Percentiles rank a stretch among this genome's conserved stretches.
Evolutionary conservation across 2,888 invertebrate genomes (phyloP).

Genomic region (Torymus tubicola): DNA sequence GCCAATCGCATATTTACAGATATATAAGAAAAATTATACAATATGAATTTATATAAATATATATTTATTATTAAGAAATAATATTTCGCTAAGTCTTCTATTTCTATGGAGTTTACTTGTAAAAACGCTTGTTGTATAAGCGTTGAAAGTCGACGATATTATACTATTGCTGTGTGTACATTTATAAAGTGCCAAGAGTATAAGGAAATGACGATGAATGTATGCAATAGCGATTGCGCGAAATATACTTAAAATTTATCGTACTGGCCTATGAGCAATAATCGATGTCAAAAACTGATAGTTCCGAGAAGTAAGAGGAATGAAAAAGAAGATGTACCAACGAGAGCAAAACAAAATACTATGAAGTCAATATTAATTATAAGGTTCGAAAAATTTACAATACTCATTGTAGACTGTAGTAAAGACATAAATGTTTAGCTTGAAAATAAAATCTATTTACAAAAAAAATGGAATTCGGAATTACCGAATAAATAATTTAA

Average conservation of each 20-base stretch:
- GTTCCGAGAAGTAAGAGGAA: not conserved
- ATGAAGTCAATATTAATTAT: conserved; percentile 54
- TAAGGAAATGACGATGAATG: conserved; percentile 10
- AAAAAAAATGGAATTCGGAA: conserved; percentile 22
- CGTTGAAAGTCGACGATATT: conserved; percentile 47
- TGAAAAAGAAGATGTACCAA: conserved; percentile 14
- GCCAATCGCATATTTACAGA: conserved; percentile 68
- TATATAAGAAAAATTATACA: conserved; percentile 60
- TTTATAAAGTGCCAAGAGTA: conserved; percentile 54
- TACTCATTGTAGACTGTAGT: conserved; percentile 66
- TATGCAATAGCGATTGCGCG: conserved; percentile 7
- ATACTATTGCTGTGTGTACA: conserved; percentile 42
- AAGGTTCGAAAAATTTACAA: conserved; percentile 48
- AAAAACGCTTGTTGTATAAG: conserved; percentile 60
- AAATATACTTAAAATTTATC: conserved; percentile 36
- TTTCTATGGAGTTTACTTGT: conserved; percentile 67
- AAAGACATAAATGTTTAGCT: conserved; percentile 66
- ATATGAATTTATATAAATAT: conserved; percentile 68
- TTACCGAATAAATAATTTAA: conserved; percentile 1
- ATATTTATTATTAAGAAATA: conserved; percentile 65
- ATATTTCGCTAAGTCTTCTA: conserved; percentile 64
- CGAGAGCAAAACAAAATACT: conserved; percentile 41
- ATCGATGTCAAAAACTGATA: conserved; percentile 36
- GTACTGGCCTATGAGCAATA: conserved; percentile 51
- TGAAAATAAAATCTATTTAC: conserved; percentile 68